Evolutionary conservation across 2,797 vertebrate genomes (phyloP).

Genomic region (Delichon dasypus): DNA sequence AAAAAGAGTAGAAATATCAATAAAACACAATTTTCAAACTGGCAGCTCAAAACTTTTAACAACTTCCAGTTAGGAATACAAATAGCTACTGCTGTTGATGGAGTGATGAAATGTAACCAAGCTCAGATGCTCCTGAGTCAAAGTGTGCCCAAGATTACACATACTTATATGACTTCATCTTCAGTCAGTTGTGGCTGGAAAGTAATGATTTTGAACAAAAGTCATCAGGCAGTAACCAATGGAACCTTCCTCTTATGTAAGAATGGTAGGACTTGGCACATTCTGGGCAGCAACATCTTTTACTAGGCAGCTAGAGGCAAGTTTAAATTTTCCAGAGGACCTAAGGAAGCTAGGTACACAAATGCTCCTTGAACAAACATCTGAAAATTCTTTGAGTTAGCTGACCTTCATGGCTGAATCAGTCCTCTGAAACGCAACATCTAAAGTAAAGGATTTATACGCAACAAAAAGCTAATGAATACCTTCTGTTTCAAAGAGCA

Average conservation of each 20-base stretch:
- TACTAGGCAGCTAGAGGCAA: not conserved
- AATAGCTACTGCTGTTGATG: not conserved
- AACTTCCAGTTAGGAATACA: not conserved
- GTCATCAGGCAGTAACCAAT: not conserved
- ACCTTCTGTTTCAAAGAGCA: constrained; percentile 26
- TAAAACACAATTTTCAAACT: not conserved
- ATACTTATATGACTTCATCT: not conserved
- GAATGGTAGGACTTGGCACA: not conserved
- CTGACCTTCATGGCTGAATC: not conserved
- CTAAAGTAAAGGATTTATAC: not conserved
- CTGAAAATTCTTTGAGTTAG: not conserved
- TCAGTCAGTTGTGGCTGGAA: not conserved
- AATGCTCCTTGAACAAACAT: not conserved
- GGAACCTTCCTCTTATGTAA: not conserved
- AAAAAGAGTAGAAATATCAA: not conserved
- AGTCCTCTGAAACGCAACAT: not conserved
- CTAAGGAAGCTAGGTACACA: not conserved
- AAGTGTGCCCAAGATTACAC: not conserved
- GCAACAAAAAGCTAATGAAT: constrained; percentile 43
- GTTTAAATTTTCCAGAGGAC: not conserved
- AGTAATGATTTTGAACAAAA: not conserved
- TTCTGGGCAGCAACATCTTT: not conserved
- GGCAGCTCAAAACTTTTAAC: not conserved
- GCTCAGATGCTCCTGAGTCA: not conserved
- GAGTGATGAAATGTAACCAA: not conserved